Evolutionary conservation across 1,140 invertebrate species (phyloP), one percentile per base, ranked within the genome.

Genomic region (Dreissena polymorpha): DNA sequence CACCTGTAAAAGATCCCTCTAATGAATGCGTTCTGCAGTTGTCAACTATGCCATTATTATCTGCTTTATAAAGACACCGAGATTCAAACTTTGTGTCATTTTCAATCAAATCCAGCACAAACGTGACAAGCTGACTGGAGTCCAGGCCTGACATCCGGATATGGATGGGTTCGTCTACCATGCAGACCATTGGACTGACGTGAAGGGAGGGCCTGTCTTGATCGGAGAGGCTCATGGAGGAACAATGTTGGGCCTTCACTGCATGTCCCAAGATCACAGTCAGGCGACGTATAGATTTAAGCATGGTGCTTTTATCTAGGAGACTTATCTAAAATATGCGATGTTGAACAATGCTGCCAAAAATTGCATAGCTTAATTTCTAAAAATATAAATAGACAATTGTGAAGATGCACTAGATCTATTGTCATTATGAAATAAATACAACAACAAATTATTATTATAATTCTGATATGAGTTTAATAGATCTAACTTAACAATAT

Each of bases 51-150:
- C 77, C 77, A 49, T 60, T 71, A 18, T 50, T 18, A 63, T 71
- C 68, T 25, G 68, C 65, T 57, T 64, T 8, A 25, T 71, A 69
- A 25, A 79, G 51, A 71, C 50, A 57, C 27, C 77, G n/a, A 6
- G 77, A 79, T 55, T 79, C 67, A n/a, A 79, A 79, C 8, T 57
- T 57, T 12, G 49, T 69, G 27, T 18, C 25, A 25, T 79, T 79
- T 39, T 71, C 68, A 21, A 29, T 29, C 14, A 79, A 39, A 70
- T 55, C 49, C 6, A 68, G 65, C 10, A 71, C 68, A 18, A 79
- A 50, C 7, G 77, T 79, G 5, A 79, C 77, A 7, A 50, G 50
- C 50, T 77, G 63, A 13, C 53, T 13, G 60, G 75, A 13, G 14
- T n/a, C 13, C 18, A 77, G 65, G 21, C 75, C 75, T 27, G 23